Base-by-base conservation (phyloP, 1,140 invertebrate species). In the Chironomus tepperi region DNA sequence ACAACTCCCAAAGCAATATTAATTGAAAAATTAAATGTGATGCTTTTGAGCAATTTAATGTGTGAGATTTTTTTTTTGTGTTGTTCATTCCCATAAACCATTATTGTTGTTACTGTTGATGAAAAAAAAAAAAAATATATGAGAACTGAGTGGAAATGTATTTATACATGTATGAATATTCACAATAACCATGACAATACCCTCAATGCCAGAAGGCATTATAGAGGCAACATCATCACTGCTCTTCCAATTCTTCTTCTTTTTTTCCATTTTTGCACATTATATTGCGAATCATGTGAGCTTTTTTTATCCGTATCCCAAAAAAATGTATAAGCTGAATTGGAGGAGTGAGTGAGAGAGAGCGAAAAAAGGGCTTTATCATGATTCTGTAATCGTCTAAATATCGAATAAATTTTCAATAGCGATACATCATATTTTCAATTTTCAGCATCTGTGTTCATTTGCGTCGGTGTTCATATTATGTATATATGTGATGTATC, bases 371-470 rank as follows among this genome's bases (percentile, higher is more conserved):
- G n/a, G 47, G 47, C 47, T 57, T 57, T 57, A 57, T 57, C 47
- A 57, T 57, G 47, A 57, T 57, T 57, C 12, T 12, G 47, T 57
- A 57, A 57, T 57, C 47, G 47, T 57, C 47, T 57, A 57, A 57
- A 57, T 57, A 57, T 57, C 47, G 47, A 57, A 57, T 57, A 57
- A 57, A 57, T 57, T 57, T 57, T 57, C 47, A 57, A 57, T 57
- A 57, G 47, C 47, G n/a, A 57, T 57, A 57, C 47, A 57, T 57
- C 47, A 57, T 57, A 57, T 57, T 57, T 57, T 57, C 47, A 57
- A 57, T 57, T 57, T 57, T 57, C 47, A 57, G 47, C 47, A 57
- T 57, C 47, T 57, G 47, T 57, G 47, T 57, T 57, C 47, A 57
- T 57, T 57, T 57, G n/a, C 47, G 47, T n/a, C 15, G 47, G 47